Conservation (phyloP, 2,888 invertebrate genomes). For the Ochropleura plecta region DNA sequence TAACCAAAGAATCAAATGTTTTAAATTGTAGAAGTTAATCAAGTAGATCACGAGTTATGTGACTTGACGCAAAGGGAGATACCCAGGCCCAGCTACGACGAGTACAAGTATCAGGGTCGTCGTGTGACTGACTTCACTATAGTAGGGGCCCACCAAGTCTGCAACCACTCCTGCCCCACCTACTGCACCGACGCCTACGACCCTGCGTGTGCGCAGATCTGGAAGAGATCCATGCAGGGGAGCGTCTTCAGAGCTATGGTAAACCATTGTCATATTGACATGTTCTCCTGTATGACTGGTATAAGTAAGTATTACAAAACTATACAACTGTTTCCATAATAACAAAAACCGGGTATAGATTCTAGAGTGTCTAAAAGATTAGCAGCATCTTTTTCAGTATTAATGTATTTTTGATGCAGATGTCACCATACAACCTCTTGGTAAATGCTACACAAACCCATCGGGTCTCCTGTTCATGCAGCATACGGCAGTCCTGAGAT, state of each 20-base stretch:
- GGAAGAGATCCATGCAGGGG: slow-evolving; percentile 63
- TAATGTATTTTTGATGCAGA: slow-evolving; percentile 73
- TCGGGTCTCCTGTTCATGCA: slow-evolving; percentile 77
- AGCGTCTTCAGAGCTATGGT: slow-evolving; percentile 76
- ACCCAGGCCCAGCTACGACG: background rate
- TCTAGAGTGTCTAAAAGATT: background rate
- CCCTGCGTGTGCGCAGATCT: slow-evolving; percentile 83
- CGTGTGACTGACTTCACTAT: slow-evolving; percentile 78
- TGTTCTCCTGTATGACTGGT: slow-evolving; percentile 82
- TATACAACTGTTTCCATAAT: background rate
- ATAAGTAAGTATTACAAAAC: slow-evolving; percentile 77
- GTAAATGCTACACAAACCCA: slow-evolving; percentile 77
- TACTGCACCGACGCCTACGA: slow-evolving; percentile 82
- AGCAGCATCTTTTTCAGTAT: background rate
- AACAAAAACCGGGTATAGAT: background rate
- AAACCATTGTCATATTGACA: slow-evolving; percentile 86
- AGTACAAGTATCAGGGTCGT: slow-evolving; percentile 59
- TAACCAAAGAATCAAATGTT: slow-evolving; percentile 1
- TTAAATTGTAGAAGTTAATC: slow-evolving; percentile 71
- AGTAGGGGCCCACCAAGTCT: slow-evolving; percentile 81
- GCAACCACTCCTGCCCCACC: slow-evolving; percentile 85
- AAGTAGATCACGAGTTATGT: slow-evolving; percentile 72
- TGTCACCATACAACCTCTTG: slow-evolving; percentile 78
- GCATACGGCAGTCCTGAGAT: slow-evolving; percentile 79
- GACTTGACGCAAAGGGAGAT: slow-evolving; percentile 46